Percentiles rank a stretch among this genome's conserved stretches.
phyloP scores from a whole-genome alignment of 2,797 vertebrate species.

The Sternarchorhynchus goeldii region DNA sequence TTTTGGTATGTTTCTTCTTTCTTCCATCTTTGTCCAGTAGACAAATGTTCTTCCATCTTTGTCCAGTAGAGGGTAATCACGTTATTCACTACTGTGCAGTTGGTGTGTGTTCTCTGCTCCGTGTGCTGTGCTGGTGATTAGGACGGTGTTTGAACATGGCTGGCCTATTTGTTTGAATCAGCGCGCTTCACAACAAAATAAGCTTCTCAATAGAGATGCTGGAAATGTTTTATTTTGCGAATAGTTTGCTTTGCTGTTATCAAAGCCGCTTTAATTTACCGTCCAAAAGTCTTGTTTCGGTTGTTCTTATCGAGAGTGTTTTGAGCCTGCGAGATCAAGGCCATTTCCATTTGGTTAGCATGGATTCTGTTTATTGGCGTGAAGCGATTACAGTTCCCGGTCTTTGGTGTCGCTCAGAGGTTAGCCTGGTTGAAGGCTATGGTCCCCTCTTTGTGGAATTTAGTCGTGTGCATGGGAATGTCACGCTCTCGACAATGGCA shows the following conservation, averaged over 20 bases:
- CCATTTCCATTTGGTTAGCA: slow-evolving; percentile 22
- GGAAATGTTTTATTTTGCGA: slow-evolving; percentile 49
- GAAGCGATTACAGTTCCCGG: slow-evolving; percentile 42
- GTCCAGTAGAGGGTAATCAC: slow-evolving; percentile 79
- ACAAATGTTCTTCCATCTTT: slow-evolving; percentile 38
- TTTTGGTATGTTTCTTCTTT: neutral
- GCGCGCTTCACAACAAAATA: slow-evolving; percentile 64
- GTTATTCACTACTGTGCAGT: slow-evolving; percentile 58
- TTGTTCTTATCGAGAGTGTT: slow-evolving; percentile 49
- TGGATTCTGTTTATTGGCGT: slow-evolving; percentile 42
- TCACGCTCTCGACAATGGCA: neutral
- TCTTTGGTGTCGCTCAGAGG: slow-evolving; percentile 38
- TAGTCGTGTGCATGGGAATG: neutral
- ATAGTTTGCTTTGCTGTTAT: slow-evolving; percentile 47
- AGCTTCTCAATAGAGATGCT: slow-evolving; percentile 58
- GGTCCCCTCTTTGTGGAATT: slow-evolving; percentile 24
- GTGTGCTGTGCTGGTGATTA: slow-evolving; percentile 51
- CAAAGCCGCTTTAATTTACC: slow-evolving; percentile 57
- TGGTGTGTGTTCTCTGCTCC: neutral
- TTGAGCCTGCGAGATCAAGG: slow-evolving; percentile 46
- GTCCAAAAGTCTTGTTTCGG: slow-evolving; percentile 49
- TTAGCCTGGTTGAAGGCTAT: slow-evolving; percentile 21
- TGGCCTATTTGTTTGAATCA: slow-evolving; percentile 70
- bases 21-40: slow-evolving; percentile 65
- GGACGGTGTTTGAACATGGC: slow-evolving; percentile 67